Evolutionary conservation across 2,797 vertebrate genomes (phyloP).

Genomic region (Aldrovandia affinis): DNA sequence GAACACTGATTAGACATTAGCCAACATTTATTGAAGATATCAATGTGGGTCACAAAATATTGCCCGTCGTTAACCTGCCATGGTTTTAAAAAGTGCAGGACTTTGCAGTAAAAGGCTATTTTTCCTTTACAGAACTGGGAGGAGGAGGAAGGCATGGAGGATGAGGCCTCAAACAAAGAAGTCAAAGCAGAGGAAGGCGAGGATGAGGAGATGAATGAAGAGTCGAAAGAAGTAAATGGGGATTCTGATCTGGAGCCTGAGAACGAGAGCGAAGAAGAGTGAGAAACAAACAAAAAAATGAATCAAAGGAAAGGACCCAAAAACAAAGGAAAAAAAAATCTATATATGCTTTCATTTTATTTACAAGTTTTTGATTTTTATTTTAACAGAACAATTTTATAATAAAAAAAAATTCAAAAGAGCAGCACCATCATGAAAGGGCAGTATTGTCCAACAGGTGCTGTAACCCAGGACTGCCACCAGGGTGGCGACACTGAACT

Average conservation of each 20-base stretch:
- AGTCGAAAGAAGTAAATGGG: constrained; percentile 90
- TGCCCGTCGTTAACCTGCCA: background rate
- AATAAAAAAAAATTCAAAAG: constrained; percentile 50
- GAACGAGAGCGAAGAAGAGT: constrained; percentile 96
- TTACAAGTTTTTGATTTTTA: constrained; percentile 77
- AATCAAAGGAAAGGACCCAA: constrained; percentile 60
- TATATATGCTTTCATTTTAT: constrained; percentile 79
- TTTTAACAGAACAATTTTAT: constrained; percentile 62
- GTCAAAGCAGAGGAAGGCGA: constrained; percentile 62
- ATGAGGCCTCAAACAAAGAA: constrained; percentile 42
- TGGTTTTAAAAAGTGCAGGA: background rate
- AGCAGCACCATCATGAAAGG: constrained; percentile 34
- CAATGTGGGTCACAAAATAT: no score
- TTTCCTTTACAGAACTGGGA: constrained; percentile 83
- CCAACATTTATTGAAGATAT: background rate
- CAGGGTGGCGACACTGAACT: constrained; percentile 8
- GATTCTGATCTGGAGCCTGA: constrained; percentile 93
- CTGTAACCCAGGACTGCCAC: constrained; percentile 21
- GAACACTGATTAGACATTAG: background rate
- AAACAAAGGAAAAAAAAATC: constrained; percentile 56
- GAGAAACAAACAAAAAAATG: constrained; percentile 54
- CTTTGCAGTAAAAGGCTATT: background rate
- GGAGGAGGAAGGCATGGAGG: constrained; percentile 75
- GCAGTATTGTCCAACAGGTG: background rate
- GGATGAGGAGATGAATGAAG: constrained; percentile 69